Evolutionary conservation across 1,140 invertebrate genomes (phyloP).

Genomic region (Zaprionus taronus): DNA sequence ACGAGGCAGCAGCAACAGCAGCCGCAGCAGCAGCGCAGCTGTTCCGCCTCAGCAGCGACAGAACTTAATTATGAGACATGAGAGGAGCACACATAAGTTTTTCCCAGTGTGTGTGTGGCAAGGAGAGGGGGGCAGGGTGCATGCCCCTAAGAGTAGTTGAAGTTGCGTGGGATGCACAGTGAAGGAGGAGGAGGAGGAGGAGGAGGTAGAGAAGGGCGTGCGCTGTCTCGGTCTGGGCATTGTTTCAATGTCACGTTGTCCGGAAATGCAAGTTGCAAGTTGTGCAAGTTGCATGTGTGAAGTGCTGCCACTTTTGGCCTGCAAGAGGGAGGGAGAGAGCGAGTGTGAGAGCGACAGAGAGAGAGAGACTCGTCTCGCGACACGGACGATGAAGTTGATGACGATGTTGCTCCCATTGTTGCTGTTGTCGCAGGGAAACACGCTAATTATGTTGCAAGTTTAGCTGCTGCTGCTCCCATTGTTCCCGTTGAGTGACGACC

Average conservation of each 20-base stretch:
- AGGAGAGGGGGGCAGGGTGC: not conserved
- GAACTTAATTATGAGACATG: constrained; percentile 76
- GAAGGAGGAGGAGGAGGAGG: not conserved
- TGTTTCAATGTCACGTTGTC: constrained; percentile 78
- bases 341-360: constrained; percentile 4
- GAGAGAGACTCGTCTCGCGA: constrained; percentile 42
- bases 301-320: constrained; percentile 38
- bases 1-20: too few relatives aligned
- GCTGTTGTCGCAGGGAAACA: constrained; percentile 66
- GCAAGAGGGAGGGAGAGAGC: not conserved
- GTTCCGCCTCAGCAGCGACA: constrained; percentile 61
- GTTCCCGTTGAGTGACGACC: constrained; percentile 50
- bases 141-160: constrained; percentile 1
- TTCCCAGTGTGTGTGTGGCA: not conserved
- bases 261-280: constrained; percentile 45
- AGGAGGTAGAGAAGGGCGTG: not conserved
- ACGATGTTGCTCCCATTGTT: constrained; percentile 29
- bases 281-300: constrained; percentile 32
- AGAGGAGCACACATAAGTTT: constrained; percentile 36
- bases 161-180: not conserved
- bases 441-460: constrained; percentile 72
- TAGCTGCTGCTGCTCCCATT: constrained; percentile 28
- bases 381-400: constrained; percentile 52
- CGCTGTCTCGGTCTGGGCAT: constrained; percentile 34
- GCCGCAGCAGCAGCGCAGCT: constrained; percentile 6